A percentile compares a stretch with the other conserved stretches of the same genome.
Conservation (phyloP, 2,113 vertebrate genomes). For the Nyctibius bracteatus region DNA sequence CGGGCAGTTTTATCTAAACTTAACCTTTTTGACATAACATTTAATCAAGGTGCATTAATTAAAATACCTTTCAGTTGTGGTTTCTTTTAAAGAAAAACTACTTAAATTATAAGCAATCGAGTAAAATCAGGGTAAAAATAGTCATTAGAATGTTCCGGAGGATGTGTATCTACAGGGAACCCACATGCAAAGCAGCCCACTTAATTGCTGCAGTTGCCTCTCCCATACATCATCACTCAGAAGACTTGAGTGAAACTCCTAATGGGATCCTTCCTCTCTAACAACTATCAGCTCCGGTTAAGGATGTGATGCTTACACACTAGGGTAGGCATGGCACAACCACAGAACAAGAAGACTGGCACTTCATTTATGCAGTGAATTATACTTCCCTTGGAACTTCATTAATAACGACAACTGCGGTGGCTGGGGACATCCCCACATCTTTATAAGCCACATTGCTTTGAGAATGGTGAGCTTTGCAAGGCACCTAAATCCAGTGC, state of each 20-base stretch:
- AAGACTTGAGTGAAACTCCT: neutral
- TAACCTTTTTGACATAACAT: neutral
- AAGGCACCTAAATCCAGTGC: neutral
- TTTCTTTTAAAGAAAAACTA: neutral
- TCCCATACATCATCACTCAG: neutral
- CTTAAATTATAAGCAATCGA: neutral
- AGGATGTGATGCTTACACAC: neutral
- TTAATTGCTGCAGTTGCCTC: neutral
- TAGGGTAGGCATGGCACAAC: neutral
- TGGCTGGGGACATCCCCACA: neutral
- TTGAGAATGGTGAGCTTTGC: neutral
- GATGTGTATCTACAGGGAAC: neutral
- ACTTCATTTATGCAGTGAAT: neutral
- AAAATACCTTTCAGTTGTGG: neutral
- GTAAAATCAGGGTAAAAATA: neutral
- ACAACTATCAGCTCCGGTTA: neutral
- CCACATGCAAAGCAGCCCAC: neutral
- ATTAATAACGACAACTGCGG: fast-evolving
- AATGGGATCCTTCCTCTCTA: neutral
- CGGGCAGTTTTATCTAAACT: neutral
- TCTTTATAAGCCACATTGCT: fast-evolving
- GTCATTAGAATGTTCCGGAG: neutral
- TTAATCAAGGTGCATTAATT: neutral
- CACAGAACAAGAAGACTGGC: neutral
- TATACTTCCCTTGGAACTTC: neutral